A percentile compares a stretch with the other conserved stretches of the same genome.
Evolutionary conservation across 2,888 invertebrate genomes (phyloP).

Genomic region (Tachina lurida): DNA sequence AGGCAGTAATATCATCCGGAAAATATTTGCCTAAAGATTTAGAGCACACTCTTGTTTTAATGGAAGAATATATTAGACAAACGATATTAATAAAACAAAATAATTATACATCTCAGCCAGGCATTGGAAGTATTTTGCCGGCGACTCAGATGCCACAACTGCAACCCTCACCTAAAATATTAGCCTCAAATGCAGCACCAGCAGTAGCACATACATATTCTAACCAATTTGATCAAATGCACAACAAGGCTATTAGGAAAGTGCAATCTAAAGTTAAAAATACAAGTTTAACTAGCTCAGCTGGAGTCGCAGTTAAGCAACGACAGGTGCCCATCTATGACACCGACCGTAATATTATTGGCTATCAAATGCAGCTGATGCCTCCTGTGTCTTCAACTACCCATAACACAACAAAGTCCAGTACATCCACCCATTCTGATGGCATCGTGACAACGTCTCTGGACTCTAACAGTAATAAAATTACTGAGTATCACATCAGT

Average conservation of each 20-base stretch:
- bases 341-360: conserved; percentile 73
- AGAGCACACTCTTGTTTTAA: conserved; percentile 74
- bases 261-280: conserved; percentile 39
- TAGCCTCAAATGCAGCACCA: conserved; percentile 27
- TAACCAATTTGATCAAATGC: conserved; percentile 18
- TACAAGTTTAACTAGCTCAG: conserved; percentile 17
- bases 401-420: conserved; percentile 62
- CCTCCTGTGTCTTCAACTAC: conserved; percentile 32
- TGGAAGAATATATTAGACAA: conserved; percentile 76
- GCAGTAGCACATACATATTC: neutral
- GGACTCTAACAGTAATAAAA: conserved; percentile 33
- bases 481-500: conserved; percentile 7
- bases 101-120: conserved; percentile 22
- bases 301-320: conserved; percentile 20
- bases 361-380: conserved; percentile 70
- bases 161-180: conserved; percentile 53
- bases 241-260: conserved; percentile 35
- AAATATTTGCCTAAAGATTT: conserved; percentile 75
- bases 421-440: conserved; percentile 60
- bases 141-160: conserved; percentile 61
- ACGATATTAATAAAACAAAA: conserved; percentile 5
- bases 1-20: conserved; percentile 74
- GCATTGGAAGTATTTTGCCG: conserved; percentile 9
- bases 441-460: conserved; percentile 67
- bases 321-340: conserved; percentile 72